Evolutionary conservation across 2,113 vertebrate species (phyloP), one percentile per base, ranked within the genome.

Genomic region (Boulengeromyrus knoepffleri): DNA sequence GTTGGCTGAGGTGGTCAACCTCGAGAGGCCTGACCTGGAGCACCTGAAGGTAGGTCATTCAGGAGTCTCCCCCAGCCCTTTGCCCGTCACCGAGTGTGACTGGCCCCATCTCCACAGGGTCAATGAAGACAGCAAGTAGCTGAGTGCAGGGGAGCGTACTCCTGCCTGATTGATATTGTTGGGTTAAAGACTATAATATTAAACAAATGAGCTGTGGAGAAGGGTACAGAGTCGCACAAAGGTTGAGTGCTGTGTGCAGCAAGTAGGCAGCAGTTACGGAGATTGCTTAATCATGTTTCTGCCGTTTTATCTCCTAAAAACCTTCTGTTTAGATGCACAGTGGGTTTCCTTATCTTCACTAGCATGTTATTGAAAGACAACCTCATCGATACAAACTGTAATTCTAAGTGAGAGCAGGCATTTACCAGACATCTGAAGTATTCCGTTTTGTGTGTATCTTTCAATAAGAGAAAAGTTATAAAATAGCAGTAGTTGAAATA

Each of bases 21-120:
- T 96, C 90, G 94, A 96, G 93, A 94, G 95, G 83, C 96, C 95
- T 0, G 94, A 96, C 53, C 93, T 96, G 4, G 95, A 96, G 91
- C 91, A 92, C n/a, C 93, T 95, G 0, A 93, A 97, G 94, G 96
- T 96, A 89, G 86, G 85, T 27, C 88, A n/a, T 46, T 53, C 42
- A 3, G n/a, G n/a, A 46, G 39, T 53, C 27, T 58, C 52, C 45
- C 39, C 7, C 46, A 77, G 6, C 36, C 17, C 4, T 80, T 52
- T 24, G 24, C 47, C 21, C 10, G 12, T 58, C 53, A 42, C 74
- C 19, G 12, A 77, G 49, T 84, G 49, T 27, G 39, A 6, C 49
- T 58, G 36, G 9, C 66, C 47, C 36, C 88, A 83, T 52, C 74
- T 53, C 70, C 91, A 90, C 89, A 92, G 89, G 91, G 94, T 92